These are phyloP conservation scores for Emmelina monodactyla DNA, from an alignment of 2,888 invertebrate species.

Conservation along the genomic window DNA sequence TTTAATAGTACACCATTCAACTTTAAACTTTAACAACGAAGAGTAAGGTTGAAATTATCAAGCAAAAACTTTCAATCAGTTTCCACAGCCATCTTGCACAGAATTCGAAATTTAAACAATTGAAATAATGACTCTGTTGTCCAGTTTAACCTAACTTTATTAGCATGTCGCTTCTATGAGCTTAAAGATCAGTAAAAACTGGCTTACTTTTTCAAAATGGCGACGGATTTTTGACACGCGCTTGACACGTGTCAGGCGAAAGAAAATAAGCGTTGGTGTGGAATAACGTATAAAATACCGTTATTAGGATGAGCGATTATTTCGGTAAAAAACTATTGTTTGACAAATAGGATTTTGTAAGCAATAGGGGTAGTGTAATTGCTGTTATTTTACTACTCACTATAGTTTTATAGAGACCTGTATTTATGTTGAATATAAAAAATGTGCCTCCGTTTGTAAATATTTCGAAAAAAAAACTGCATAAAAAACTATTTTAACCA, in stretches of 20 bases:
- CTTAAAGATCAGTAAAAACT: conserved; percentile 16
- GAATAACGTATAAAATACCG: conserved; percentile 56
- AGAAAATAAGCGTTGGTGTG: conserved; percentile 54
- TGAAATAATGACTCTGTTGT: conserved; percentile 38
- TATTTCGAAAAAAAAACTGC: too few relatives aligned
- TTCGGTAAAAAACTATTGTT: conserved; percentile 39
- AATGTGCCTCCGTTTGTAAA: too few relatives aligned
- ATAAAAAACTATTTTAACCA: too few relatives aligned
- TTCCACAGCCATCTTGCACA: too few relatives aligned
- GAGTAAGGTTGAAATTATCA: background rate
- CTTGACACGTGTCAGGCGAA: conserved; percentile 39
- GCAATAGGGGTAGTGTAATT: conserved; percentile 35
- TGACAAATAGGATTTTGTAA: conserved; percentile 43
- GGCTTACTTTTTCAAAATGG: conserved; percentile 36
- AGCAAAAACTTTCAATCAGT: background rate
- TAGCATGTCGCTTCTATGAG: background rate
- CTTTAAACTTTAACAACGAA: background rate
- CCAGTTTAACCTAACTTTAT: background rate
- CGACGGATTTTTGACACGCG: conserved; percentile 38
- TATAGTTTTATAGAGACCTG: too few relatives aligned
- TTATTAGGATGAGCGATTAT: conserved; percentile 53
- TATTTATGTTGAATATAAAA: too few relatives aligned
- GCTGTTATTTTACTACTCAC: conserved; percentile 12
- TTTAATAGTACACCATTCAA: background rate
- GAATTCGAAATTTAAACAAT: conserved; percentile 39